Conservation (phyloP, 2,113 vertebrate species). For the Oreochromis tanganicae region DNA sequence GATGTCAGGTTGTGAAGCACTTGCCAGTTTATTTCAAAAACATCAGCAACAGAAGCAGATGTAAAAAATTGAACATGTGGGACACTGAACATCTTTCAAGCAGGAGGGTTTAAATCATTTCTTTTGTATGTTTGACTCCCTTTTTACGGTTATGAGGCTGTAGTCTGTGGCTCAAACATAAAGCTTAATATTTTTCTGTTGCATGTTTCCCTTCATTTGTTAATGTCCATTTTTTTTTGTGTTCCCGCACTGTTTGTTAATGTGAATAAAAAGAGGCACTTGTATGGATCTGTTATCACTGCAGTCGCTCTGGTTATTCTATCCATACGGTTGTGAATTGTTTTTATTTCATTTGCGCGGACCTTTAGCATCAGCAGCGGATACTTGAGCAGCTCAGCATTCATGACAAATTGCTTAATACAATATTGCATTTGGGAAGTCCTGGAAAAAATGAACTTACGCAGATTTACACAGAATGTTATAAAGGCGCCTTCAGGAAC, state of each 20-base stretch:
- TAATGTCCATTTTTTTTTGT: constrained; percentile 37
- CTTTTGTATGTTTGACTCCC: constrained; percentile 27
- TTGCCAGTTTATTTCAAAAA: not conserved
- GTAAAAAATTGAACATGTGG: not conserved
- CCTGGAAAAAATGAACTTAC: not conserved
- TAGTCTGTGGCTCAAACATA: constrained; percentile 18
- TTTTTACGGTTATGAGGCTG: constrained; percentile 25
- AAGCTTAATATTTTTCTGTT: constrained; percentile 34
- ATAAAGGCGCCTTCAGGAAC: not conserved
- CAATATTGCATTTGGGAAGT: not conserved
- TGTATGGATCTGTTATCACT: constrained; percentile 47
- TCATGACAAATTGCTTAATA: not conserved
- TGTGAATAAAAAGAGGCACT: constrained; percentile 76
- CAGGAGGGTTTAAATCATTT: not conserved
- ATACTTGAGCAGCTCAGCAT: not conserved
- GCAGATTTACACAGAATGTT: not conserved
- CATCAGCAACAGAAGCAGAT: not conserved
- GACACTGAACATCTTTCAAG: constrained; percentile 5
- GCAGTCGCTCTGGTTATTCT: not conserved
- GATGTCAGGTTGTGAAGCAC: not conserved
- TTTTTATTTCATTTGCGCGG: not conserved
- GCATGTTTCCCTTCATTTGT: constrained; percentile 60
- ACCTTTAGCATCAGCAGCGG: not conserved
- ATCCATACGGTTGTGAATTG: not conserved
- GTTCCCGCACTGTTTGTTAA: constrained; percentile 58